Base-by-base conservation (phyloP, 2,888 invertebrate species). In the Ormyrus nitidulus region DNA sequence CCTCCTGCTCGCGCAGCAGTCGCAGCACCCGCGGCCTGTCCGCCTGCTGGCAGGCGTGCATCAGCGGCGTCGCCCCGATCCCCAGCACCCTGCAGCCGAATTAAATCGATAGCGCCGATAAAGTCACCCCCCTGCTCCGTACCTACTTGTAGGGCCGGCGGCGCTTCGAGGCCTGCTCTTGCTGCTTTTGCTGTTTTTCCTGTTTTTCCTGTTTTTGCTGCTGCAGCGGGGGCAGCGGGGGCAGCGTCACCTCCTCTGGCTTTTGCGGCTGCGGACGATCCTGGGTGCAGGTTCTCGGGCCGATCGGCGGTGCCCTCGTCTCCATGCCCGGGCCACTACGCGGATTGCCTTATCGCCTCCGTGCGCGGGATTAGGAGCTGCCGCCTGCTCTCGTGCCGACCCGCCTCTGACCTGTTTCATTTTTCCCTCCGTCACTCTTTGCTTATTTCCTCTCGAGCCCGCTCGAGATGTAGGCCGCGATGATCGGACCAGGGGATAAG, bases 21-120 rank as follows among this genome's bases (percentile, higher is more conserved):
- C 94, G 93, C 85, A 95, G 92, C 84, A 97, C 96, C 84, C 94
- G 93, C 83, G 94, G 93, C 90, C 95, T 94, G 91, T 96, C 94
- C 72, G 95, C 96, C 90, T 96, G 97, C 91, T 97, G 97, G 89
- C 97, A 97, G 87, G 97, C 96, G 92, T 96, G 96, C 97, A 97
- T 97, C 88, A 97, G 94, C 86, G 94, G 94, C 83, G 96, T 95
- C 91, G 96, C 96, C 87, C 96, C 96, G 64, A 90, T 88, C 66
- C 88, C 87, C 58, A 90, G 85, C 11, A 90, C 89, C 84, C 90
- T 90, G 84, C 1, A 34, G 46, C 5, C 56, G 34, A 34, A 34
- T 34, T 34, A 34, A 34, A 34, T 34, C 34, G 34, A 53, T 34
- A 51, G 8, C 51, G 5, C 11, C n/a, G n/a, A n/a, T 56, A 5